Percentiles rank a stretch among this genome's conserved stretches.
Conservation (phyloP, 2,888 invertebrate genomes). For the Mystacides longicornis region DNA sequence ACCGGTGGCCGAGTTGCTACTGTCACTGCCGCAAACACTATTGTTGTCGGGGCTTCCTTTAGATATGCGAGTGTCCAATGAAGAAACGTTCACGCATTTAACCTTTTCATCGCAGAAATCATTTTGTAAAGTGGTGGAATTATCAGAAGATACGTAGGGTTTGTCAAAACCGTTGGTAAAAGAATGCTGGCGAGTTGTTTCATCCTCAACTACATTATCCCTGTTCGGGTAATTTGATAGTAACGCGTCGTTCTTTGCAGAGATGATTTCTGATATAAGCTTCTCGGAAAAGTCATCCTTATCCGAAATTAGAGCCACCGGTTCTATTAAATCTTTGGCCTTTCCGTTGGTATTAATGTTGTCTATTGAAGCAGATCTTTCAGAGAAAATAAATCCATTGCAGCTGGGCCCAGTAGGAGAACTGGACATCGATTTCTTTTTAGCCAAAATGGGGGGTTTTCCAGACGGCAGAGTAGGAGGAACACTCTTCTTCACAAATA, state of each 20-base stretch:
- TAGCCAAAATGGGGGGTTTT: constrained; percentile 17
- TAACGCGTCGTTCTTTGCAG: constrained; percentile 37
- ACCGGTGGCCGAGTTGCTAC: constrained; percentile 17
- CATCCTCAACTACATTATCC: not conserved
- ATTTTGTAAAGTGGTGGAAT: not conserved
- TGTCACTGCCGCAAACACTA: constrained; percentile 23
- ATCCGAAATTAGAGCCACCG: constrained; percentile 8
- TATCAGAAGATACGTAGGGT: not conserved
- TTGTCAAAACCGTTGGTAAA: not conserved
- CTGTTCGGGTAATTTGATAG: constrained; percentile 9
- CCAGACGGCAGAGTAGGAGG: constrained; percentile 21
- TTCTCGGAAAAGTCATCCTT: constrained; percentile 35
- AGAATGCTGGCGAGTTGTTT: not conserved
- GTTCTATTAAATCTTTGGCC: not conserved
- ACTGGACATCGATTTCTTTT: constrained; percentile 15
- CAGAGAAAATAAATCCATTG: constrained; percentile 5
- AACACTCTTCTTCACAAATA: constrained; percentile 27
- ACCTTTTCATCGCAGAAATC: constrained; percentile 10
- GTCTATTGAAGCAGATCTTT: constrained; percentile 10
- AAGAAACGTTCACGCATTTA: constrained; percentile 17
- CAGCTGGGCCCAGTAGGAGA: constrained; percentile 12
- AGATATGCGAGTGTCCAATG: constrained; percentile 6
- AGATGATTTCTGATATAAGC: constrained; percentile 48
- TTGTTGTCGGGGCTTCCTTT: constrained; percentile 15
- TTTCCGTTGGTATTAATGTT: constrained; percentile 4